Evolutionary conservation across 2,888 invertebrate genomes (phyloP).

Genomic region (Eupeodes luniger): DNA sequence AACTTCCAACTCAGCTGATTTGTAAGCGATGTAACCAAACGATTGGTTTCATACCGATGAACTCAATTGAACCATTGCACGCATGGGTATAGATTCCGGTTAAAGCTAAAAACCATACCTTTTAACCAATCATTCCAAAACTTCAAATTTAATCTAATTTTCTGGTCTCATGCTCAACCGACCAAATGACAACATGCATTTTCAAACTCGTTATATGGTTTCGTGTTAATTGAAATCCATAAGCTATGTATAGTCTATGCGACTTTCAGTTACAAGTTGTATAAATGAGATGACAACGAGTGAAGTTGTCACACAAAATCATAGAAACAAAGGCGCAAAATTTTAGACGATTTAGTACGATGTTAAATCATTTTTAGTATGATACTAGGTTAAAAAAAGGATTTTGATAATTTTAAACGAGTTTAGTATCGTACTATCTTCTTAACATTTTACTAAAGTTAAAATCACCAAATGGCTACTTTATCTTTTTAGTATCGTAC

Average conservation of each 20-base stretch:
- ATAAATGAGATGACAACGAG: conserved; percentile 7
- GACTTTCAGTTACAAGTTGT: conserved; percentile 34
- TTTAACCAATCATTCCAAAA: background rate
- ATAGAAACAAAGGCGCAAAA: too few relatives aligned
- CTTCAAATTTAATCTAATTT: conserved; percentile 61
- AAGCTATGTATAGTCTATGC: conserved; percentile 1
- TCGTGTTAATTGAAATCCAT: conserved; percentile 52
- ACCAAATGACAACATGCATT: conserved; percentile 39
- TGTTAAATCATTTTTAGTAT: too few relatives aligned
- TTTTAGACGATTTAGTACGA: too few relatives aligned
- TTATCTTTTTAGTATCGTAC: too few relatives aligned
- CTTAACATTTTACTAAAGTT: too few relatives aligned
- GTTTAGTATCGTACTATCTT: too few relatives aligned
- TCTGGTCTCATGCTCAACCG: conserved; percentile 33
- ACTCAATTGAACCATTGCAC: conserved; percentile 49
- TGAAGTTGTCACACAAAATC: conserved; percentile 10
- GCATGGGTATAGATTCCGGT: background rate
- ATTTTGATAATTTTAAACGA: too few relatives aligned
- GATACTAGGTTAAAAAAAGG: too few relatives aligned
- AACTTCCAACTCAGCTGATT: background rate
- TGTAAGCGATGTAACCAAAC: background rate
- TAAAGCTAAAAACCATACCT: background rate
- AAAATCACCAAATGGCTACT: too few relatives aligned
- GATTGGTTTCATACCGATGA: conserved; percentile 51
- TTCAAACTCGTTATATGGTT: conserved; percentile 45